phyloP scores from a whole-genome alignment of 2,888 invertebrate genomes.

The Platycnemis pennipes region DNA sequence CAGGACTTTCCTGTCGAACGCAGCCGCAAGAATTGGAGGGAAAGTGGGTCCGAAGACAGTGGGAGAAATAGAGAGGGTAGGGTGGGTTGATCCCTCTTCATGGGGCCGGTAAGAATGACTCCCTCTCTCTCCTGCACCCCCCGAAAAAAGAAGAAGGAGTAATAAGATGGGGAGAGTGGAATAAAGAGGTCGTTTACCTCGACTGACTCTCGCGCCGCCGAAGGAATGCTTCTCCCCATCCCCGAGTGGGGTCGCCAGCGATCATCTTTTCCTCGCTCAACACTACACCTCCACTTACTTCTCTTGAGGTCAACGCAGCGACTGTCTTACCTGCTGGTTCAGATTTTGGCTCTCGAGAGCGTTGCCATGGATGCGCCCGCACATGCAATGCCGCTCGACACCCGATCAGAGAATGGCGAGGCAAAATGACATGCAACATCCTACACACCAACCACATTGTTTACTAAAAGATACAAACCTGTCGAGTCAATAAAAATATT shows the following conservation, averaged over 20 bases:
- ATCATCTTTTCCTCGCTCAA: not conserved
- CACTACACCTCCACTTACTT: not conserved
- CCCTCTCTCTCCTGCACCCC: not conserved
- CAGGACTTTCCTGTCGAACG: not conserved
- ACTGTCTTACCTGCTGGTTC: no score
- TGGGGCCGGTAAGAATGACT: not conserved
- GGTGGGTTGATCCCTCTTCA: not conserved
- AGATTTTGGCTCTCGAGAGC: not conserved
- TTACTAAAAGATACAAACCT: no score
- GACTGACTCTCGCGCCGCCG: not conserved
- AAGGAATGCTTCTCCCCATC: not conserved
- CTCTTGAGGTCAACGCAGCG: not conserved
- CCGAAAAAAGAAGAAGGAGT: not conserved
- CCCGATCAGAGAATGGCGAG: not conserved
- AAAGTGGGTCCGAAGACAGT: not conserved
- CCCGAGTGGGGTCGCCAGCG: not conserved
- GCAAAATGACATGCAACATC: no score
- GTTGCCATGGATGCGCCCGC: not conserved
- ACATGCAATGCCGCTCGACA: not conserved
- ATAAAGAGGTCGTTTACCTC: conserved; percentile 25
- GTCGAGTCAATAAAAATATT: no score
- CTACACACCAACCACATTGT: no score
- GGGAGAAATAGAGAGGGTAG: not conserved
- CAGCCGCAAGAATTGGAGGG: not conserved
- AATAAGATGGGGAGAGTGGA: not conserved